phyloP scores from a whole-genome alignment of 2,113 vertebrate genomes.

The Tragulus kanchil region DNA sequence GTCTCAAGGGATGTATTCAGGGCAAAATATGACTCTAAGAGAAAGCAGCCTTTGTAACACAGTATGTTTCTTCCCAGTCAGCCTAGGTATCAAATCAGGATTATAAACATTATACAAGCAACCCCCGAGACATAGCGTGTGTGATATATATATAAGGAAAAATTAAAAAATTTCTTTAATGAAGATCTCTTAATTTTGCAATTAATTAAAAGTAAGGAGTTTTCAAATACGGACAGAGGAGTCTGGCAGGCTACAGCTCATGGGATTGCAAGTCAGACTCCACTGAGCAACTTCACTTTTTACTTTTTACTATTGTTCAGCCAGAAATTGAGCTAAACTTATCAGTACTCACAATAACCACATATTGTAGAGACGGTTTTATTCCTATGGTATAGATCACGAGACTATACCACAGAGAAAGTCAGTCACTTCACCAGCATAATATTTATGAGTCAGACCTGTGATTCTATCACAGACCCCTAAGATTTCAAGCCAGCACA shows the following conservation, averaged over 20 bases:
- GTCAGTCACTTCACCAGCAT: neutral
- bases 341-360: neutral
- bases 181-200: slow-evolving; percentile 3
- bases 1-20: neutral
- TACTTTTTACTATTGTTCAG: neutral
- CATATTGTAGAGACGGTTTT: neutral
- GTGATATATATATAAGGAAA: neutral
- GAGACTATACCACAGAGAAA: neutral
- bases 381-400: neutral
- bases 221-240: neutral
- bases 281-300: neutral
- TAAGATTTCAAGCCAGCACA: neutral
- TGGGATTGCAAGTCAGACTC: neutral
- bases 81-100: neutral
- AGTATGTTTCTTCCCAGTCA: neutral
- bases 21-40: neutral
- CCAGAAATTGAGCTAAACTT: neutral
- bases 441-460: neutral
- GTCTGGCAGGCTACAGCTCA: neutral
- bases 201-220: neutral
- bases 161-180: neutral
- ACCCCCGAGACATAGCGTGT: neutral
- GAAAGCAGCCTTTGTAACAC: slow-evolving; percentile 1
- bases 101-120: neutral
- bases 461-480: neutral